These are phyloP conservation scores for Epizoanthus scotinus DNA, from an alignment of 92 coral and sea anemone genomes.

Conservation along the genomic window DNA sequence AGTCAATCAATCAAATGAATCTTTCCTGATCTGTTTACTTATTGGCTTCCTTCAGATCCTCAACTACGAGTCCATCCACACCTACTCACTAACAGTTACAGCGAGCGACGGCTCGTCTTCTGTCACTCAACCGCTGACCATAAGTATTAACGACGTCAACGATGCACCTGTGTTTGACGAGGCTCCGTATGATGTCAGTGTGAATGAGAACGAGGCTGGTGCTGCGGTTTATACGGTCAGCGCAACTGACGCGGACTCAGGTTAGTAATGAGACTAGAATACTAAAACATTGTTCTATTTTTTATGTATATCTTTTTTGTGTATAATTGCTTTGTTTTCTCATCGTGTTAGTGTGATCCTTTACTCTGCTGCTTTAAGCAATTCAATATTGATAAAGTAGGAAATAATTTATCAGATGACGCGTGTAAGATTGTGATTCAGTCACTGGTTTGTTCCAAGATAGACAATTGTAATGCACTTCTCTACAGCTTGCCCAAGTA, in stretches of 20 bases:
- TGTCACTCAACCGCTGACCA: slow-evolving; percentile 59
- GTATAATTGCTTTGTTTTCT: too few relatives aligned
- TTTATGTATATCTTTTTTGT: too few relatives aligned
- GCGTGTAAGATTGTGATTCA: too few relatives aligned
- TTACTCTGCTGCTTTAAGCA: too few relatives aligned
- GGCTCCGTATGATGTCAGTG: slow-evolving; percentile 51
- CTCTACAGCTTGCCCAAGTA: too few relatives aligned
- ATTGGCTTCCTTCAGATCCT: slow-evolving; percentile 36
- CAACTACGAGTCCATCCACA: slow-evolving; percentile 61
- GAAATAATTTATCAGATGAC: too few relatives aligned
- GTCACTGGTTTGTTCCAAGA: too few relatives aligned
- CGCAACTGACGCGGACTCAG: slow-evolving; percentile 70
- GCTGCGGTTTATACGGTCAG: slow-evolving; percentile 63
- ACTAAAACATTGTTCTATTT: neutral
- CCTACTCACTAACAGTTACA: slow-evolving; percentile 70
- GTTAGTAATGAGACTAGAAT: slow-evolving; percentile 29
- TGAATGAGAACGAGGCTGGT: slow-evolving; percentile 61
- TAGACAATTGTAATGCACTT: too few relatives aligned
- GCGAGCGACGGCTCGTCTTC: slow-evolving; percentile 57
- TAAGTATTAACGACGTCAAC: slow-evolving; percentile 57
- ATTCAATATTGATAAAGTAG: too few relatives aligned
- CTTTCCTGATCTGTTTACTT: neutral
- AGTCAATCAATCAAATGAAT: neutral
- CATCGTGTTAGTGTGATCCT: too few relatives aligned
- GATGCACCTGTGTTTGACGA: slow-evolving; percentile 53